Evolutionary conservation across 2,113 vertebrate genomes (phyloP), one percentile per base, ranked within the genome.

Genomic region (Opisthocomus hoazin): DNA sequence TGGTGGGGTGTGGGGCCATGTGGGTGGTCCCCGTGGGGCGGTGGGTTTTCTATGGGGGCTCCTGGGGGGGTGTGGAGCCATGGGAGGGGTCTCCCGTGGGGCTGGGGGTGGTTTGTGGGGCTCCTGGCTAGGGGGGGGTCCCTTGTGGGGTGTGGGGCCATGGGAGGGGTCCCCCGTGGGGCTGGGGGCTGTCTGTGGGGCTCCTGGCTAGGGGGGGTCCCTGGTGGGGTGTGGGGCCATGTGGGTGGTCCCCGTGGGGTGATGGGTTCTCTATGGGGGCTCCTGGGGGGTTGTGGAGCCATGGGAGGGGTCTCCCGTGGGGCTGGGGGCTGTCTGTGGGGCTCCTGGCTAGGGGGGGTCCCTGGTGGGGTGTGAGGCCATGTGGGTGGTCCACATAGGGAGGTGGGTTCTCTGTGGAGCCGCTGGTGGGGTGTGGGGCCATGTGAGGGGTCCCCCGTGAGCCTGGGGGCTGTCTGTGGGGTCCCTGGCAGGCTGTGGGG

Each of bases 281-380:
- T 11, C 22, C 11, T 46, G 43, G 24, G n/a, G n/a, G n/a, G n/a
- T n/a, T n/a, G n/a, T n/a, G n/a, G n/a, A n/a, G n/a, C n/a, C 7
- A 3, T 6, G 7, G 5, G 23, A 21, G 68, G 36, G 34, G 6
- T 14, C 13, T 9, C 6, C 15, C 3, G 3, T 16, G 43, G 20
- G 24, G 7, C 26, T 11, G 32, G 27, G 50, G 15, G 34, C 13
- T 39, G 11, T 39, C 10, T 30, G 16, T 48, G 57, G 7, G 39
- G 39, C 23, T 32, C 43, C 6, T 27, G n/a, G 56, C 43, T 12
- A 9, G 10, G 29, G 7, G 41, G 63, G 63, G 41, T 15, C 15
- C 43, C 30, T 23, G 22, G 43, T 9, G 22, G 43, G 22, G 10
- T 63, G 22, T 41, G 39, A 61, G 50, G 19, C 50, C 12, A 2